These are phyloP conservation scores for Gnathonemus echidnorhynchus DNA, from an alignment of 2,113 vertebrate species.

Conservation along the genomic window DNA sequence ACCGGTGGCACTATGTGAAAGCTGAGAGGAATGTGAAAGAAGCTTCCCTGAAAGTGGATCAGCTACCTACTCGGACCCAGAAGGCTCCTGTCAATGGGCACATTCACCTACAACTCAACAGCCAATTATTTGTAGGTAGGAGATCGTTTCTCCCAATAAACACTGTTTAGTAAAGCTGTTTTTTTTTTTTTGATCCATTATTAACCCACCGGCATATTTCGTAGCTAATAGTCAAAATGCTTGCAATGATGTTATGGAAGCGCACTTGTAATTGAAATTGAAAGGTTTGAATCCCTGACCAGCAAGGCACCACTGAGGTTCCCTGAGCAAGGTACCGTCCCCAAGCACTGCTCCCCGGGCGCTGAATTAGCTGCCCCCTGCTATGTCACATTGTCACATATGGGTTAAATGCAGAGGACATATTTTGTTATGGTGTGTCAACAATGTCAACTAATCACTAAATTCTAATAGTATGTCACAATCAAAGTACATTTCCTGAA, in stretches of 20 bases:
- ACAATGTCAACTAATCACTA: no score
- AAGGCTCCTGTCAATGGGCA: slow-evolving; percentile 75
- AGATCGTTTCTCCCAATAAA: background rate
- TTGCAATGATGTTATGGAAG: background rate
- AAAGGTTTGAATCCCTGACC: no score
- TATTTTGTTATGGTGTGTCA: no score
- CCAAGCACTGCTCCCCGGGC: no score
- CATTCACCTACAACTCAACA: slow-evolving; percentile 84
- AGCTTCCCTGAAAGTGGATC: slow-evolving; percentile 75
- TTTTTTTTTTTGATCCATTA: no score
- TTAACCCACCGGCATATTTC: background rate
- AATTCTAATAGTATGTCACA: background rate
- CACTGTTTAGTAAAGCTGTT: background rate
- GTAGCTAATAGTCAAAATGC: background rate
- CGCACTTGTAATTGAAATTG: no score
- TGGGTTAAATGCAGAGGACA: no score
- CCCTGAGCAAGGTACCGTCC: no score
- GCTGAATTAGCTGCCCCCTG: no score
- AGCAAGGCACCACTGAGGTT: no score
- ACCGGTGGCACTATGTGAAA: slow-evolving; percentile 84
- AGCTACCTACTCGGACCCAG: slow-evolving; percentile 56
- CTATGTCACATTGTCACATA: no score
- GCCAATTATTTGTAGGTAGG: slow-evolving; percentile 90
- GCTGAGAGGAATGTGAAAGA: slow-evolving; percentile 87
- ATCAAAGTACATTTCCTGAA: background rate